Evolutionary conservation across 1,140 invertebrate species (phyloP).

Genomic region (Pogonomyrmex barbatus): DNA sequence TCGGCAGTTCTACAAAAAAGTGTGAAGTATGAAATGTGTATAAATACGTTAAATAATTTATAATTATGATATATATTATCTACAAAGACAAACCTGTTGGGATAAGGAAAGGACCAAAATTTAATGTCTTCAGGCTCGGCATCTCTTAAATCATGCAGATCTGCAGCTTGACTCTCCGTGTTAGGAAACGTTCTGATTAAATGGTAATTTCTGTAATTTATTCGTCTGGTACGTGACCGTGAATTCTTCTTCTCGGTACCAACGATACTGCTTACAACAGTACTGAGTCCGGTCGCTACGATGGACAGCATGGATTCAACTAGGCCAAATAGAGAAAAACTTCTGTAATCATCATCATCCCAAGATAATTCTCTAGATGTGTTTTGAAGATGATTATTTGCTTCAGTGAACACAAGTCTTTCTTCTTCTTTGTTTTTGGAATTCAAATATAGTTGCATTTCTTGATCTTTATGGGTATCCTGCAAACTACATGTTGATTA

Average conservation of each 20-base stretch:
- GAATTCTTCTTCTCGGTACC: constrained; percentile 78
- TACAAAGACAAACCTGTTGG: constrained; percentile 73
- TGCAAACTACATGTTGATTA: constrained; percentile 26
- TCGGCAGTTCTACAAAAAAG: constrained; percentile 88
- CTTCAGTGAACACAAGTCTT: background rate
- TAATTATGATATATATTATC: background rate
- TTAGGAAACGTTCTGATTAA: constrained; percentile 80
- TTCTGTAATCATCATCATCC: constrained; percentile 60
- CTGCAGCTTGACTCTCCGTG: constrained; percentile 76
- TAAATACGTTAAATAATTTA: background rate
- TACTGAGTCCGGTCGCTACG: constrained; percentile 76
- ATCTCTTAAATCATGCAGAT: constrained; percentile 78
- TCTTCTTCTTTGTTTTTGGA: background rate
- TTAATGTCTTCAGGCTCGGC: constrained; percentile 84
- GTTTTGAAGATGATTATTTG: constrained; percentile 1
- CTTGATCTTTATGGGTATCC: constrained; percentile 2
- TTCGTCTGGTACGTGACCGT: constrained; percentile 63
- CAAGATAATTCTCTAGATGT: background rate
- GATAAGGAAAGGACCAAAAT: constrained; percentile 86
- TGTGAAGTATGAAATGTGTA: no score
- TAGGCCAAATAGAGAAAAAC: constrained; percentile 80
- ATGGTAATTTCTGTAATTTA: constrained; percentile 84
- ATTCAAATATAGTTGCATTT: background rate
- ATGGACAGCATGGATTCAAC: constrained; percentile 78
- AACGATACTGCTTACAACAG: constrained; percentile 79